Percentiles rank a stretch among this genome's conserved stretches.
Conservation (phyloP, 2,888 invertebrate species). For the Agrochola lychnidis region DNA sequence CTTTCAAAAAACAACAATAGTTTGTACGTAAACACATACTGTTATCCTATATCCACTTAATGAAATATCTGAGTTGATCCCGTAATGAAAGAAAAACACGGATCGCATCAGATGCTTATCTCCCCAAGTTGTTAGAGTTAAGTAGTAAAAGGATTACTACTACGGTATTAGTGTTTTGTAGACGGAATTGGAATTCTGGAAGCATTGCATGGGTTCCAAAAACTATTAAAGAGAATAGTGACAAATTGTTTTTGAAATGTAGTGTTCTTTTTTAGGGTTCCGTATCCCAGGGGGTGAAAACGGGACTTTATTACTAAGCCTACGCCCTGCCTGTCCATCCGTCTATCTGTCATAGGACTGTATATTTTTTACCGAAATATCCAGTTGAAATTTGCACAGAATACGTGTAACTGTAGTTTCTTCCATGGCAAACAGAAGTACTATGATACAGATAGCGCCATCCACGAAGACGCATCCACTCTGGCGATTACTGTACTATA, state of each 20-base stretch:
- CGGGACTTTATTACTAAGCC: neutral
- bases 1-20: conserved; percentile 11
- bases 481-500: no score
- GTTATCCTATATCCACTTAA: conserved; percentile 24
- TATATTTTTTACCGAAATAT: neutral
- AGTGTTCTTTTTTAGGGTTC: neutral
- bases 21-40: conserved; percentile 23
- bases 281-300: no score
- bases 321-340: no score
- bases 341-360: no score
- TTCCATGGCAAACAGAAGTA: neutral
- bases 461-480: no score
- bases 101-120: conserved; percentile 41
- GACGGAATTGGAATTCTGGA: conserved; percentile 23
- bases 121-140: conserved; percentile 38
- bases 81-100: conserved; percentile 57
- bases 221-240: conserved; percentile 16
- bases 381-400: neutral
- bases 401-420: neutral
- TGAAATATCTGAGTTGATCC: conserved; percentile 51
- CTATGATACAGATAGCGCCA: neutral
- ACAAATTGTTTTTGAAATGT: neutral
- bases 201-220: neutral
- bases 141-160: conserved; percentile 51
- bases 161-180: conserved; percentile 33